A percentile compares a stretch with the other conserved stretches of the same genome.
phyloP scores from a whole-genome alignment of 1,140 invertebrate species.

The Formica selysi region DNA sequence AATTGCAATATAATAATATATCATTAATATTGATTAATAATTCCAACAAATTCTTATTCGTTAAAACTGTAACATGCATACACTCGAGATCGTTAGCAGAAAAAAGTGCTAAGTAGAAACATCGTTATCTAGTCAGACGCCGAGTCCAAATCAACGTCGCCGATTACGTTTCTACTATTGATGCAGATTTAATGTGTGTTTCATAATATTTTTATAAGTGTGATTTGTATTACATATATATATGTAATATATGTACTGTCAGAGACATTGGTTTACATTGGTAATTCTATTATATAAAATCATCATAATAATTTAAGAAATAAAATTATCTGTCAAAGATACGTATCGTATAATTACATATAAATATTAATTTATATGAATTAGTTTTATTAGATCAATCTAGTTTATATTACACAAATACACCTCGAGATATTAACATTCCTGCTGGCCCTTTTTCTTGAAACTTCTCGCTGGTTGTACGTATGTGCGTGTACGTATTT shows the following conservation, averaged over 20 bases:
- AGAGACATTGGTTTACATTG: neutral
- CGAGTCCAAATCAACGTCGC: neutral
- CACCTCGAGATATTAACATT: neutral
- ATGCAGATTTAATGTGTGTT: neutral
- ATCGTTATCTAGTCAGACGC: constrained; percentile 39
- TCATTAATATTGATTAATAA: neutral
- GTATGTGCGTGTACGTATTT: neutral
- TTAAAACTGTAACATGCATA: neutral
- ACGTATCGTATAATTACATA: neutral
- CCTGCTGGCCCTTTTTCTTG: neutral
- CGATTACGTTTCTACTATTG: neutral
- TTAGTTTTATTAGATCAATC: constrained; percentile 12
- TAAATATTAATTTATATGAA: constrained; percentile 22
- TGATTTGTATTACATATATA: neutral
- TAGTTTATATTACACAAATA: neutral
- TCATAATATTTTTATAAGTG: neutral
- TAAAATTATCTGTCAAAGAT: neutral
- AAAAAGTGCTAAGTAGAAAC: constrained; percentile 59
- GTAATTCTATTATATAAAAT: neutral
- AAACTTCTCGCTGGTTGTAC: neutral
- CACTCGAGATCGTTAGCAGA: neutral
- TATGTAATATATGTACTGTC: neutral
- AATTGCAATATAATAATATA: neutral
- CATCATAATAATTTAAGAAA: neutral
- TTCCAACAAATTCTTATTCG: neutral